Evolutionary conservation across 2,797 vertebrate genomes (phyloP).

Genomic region (Pseudomugil gertrudae): DNA sequence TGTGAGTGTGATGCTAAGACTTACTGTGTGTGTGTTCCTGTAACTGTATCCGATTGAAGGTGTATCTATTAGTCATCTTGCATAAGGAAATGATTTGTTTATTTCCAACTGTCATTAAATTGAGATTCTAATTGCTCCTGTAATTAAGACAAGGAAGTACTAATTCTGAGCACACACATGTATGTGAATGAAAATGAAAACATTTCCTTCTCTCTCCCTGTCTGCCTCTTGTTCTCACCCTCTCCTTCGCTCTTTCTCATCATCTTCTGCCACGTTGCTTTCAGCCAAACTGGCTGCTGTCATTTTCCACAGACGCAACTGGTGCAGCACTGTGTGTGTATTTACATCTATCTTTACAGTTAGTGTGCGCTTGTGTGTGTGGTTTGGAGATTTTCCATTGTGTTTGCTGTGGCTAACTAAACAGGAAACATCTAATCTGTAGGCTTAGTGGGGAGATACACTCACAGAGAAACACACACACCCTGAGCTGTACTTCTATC

Average conservation of each 20-base stretch:
- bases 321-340: background rate
- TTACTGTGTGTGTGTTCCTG: constrained; percentile 16
- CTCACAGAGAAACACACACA: constrained; percentile 28
- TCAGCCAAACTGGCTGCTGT: constrained; percentile 56
- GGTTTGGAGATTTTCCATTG: constrained; percentile 62
- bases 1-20: constrained; percentile 20
- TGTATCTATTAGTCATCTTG: constrained; percentile 48
- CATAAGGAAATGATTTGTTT: constrained; percentile 62
- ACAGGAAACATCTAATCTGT: constrained; percentile 75
- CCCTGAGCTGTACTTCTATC: no score
- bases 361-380: constrained; percentile 31
- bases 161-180: constrained; percentile 24
- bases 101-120: constrained; percentile 58
- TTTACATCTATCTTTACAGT: background rate
- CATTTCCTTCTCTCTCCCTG: background rate
- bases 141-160: constrained; percentile 69
- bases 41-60: constrained; percentile 39
- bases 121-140: constrained; percentile 65
- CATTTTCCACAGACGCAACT: constrained; percentile 57
- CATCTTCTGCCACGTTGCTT: constrained; percentile 54
- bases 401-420: constrained; percentile 65
- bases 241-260: background rate
- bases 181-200: constrained; percentile 6
- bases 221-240: background rate
- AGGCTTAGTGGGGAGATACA: constrained; percentile 36